Evolutionary conservation across 2,797 vertebrate species (phyloP), one percentile per base, ranked within the genome.

Genomic region (Fistularia tabacaria): DNA sequence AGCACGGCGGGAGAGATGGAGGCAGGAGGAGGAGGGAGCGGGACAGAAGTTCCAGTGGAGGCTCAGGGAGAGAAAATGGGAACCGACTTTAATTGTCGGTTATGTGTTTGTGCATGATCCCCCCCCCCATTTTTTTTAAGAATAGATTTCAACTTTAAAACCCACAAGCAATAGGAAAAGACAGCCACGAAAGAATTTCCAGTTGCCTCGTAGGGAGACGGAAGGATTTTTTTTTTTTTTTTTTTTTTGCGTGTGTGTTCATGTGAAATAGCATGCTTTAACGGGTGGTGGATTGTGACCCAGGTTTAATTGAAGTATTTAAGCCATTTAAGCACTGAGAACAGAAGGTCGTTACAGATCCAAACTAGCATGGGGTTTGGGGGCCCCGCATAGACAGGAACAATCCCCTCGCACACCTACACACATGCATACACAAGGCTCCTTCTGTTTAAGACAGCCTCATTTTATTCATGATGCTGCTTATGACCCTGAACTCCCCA

Each of bases 381-480:
- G 73, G 83, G 64, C 70, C 46, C 39, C 8, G 14, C 59, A 36
- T 66, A 80, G 57, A 72, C 62, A 73, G 62, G 66, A 46, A 76
- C 58, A 65, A 55, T 63, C 38, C 49, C 44, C 51, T 36, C 62
- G 61, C 62, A 66, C 59, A 64, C 71, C 55, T 44, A 36, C 74
- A 78, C 77, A 82, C 81, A 69, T 51, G 57, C 81, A 76, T 66
- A 85, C 81, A 68, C 70, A 57, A 64, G 64, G 74, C 70, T 85
- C 84, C 75, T 84, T 84, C 83, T 88, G 86, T 86, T 87, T 87
- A 86, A 87, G 82, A 87, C 80, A 80, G 82, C 70, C 85, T 86
- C 84, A 87, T 88, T 89, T 89, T 89, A 88, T 88, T 87, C 87
- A 89, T 89, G 84, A 88, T 89, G 84, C 83, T 85, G 86, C 78